Conservation (phyloP, 2,113 vertebrate genomes). For the Barnardius zonarius region DNA sequence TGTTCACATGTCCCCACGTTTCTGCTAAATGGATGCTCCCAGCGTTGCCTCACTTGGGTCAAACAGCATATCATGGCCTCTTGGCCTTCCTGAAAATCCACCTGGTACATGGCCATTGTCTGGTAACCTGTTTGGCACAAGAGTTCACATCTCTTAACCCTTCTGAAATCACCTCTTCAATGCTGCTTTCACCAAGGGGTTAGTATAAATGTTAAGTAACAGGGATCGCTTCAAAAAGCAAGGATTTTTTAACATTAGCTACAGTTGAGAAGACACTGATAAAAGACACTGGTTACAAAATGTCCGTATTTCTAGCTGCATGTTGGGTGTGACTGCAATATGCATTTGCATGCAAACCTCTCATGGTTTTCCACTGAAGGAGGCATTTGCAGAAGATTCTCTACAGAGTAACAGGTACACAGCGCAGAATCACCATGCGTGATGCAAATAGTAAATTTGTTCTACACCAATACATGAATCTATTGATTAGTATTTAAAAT, state of each 20-base stretch:
- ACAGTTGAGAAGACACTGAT: background rate
- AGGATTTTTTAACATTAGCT: background rate
- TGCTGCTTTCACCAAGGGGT: background rate
- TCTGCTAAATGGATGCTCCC: background rate
- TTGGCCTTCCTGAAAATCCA: background rate
- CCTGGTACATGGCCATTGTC: accelerated
- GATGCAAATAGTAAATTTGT: background rate
- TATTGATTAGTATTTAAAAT: constrained; percentile 2
- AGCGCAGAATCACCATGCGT: background rate
- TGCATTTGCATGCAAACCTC: background rate
- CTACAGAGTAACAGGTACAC: background rate
- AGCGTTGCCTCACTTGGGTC: accelerated
- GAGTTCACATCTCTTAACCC: background rate
- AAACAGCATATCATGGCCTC: background rate
- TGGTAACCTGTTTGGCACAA: background rate
- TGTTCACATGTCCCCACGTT: accelerated
- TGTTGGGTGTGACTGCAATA: background rate
- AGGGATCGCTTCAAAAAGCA: background rate
- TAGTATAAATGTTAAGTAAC: background rate
- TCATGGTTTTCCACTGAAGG: background rate
- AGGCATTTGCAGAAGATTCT: background rate
- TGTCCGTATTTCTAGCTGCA: background rate
- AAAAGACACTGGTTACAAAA: accelerated
- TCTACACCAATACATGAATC: background rate
- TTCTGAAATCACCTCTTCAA: background rate